phyloP scores from a whole-genome alignment of 2,888 invertebrate genomes.

The Entomobrya multifasciata region DNA sequence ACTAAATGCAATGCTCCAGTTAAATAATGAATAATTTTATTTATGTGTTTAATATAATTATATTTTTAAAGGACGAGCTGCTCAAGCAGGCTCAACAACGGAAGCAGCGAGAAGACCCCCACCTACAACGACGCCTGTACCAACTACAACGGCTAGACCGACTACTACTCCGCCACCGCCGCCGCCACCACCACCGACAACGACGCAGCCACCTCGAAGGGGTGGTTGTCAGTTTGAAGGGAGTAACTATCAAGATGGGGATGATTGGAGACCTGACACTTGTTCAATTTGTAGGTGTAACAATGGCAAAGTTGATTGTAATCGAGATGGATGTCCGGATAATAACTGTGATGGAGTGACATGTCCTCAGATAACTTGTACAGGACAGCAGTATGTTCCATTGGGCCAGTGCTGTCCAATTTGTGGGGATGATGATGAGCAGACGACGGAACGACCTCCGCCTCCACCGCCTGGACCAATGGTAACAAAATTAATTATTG shows the following conservation, averaged over 20 bases:
- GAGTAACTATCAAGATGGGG: constrained; percentile 85
- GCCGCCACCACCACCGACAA: background rate
- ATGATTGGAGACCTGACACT: constrained; percentile 86
- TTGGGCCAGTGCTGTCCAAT: constrained; percentile 82
- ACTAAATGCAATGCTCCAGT: no score
- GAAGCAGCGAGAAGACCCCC: constrained; percentile 1
- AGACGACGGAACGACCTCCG: background rate
- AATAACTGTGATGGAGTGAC: constrained; percentile 82
- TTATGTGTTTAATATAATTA: background rate
- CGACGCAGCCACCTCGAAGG: background rate
- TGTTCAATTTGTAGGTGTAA: constrained; percentile 89
- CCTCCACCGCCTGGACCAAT: background rate
- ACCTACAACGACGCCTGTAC: background rate
- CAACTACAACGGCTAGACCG: background rate
- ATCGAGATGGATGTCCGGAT: constrained; percentile 80
- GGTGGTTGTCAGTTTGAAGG: constrained; percentile 84
- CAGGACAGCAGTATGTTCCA: constrained; percentile 81
- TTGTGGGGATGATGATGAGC: constrained; percentile 81
- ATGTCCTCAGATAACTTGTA: constrained; percentile 82
- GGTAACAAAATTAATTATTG: background rate
- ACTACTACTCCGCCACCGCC: background rate
- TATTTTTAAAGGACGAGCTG: background rate
- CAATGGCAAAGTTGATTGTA: constrained; percentile 85
- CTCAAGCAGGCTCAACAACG: background rate
- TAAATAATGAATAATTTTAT: background rate